A percentile compares a stretch with the other conserved stretches of the same genome.
Evolutionary conservation across 1,140 invertebrate genomes (phyloP).

Genomic region (Mamestra configurata): DNA sequence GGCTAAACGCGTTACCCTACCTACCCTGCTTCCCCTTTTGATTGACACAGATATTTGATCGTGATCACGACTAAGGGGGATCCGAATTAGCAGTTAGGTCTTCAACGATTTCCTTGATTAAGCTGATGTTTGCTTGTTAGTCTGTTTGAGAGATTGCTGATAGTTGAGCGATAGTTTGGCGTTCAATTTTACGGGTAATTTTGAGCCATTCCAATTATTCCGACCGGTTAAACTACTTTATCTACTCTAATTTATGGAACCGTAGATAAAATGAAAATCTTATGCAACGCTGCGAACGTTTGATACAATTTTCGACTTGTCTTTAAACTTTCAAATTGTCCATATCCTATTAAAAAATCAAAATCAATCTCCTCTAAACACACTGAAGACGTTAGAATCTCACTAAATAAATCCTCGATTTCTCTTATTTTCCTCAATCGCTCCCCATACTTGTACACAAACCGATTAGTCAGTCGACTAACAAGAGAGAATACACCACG

Average conservation of each 20-base stretch:
- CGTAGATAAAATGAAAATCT: neutral
- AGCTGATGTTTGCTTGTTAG: conserved; percentile 12
- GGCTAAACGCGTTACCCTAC: conserved; percentile 52
- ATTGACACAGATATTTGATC: conserved; percentile 61
- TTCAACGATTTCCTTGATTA: conserved; percentile 15
- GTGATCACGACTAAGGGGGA: conserved; percentile 21
- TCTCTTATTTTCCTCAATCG: conserved; percentile 38
- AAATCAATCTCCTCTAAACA: neutral
- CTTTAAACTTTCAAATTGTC: neutral
- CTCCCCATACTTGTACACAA: conserved; percentile 11
- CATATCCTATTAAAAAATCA: neutral
- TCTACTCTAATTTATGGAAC: neutral
- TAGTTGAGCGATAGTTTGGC: neutral
- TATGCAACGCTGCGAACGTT: neutral
- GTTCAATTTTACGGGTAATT: neutral
- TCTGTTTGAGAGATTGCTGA: neutral
- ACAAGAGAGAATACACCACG: conserved; percentile 60
- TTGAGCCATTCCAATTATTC: too few relatives aligned
- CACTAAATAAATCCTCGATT: conserved; percentile 1
- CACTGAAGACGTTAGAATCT: neutral
- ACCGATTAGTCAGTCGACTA: conserved; percentile 53
- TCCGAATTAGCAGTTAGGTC: conserved; percentile 33
- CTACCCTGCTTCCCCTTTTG: conserved; percentile 58
- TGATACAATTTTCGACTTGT: neutral
- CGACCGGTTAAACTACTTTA: too few relatives aligned